Percentiles rank a stretch among this genome's conserved stretches.
These are phyloP conservation scores for Coturnix japonica DNA, from an alignment of 2,113 vertebrate genomes.

Conservation along the genomic window DNA sequence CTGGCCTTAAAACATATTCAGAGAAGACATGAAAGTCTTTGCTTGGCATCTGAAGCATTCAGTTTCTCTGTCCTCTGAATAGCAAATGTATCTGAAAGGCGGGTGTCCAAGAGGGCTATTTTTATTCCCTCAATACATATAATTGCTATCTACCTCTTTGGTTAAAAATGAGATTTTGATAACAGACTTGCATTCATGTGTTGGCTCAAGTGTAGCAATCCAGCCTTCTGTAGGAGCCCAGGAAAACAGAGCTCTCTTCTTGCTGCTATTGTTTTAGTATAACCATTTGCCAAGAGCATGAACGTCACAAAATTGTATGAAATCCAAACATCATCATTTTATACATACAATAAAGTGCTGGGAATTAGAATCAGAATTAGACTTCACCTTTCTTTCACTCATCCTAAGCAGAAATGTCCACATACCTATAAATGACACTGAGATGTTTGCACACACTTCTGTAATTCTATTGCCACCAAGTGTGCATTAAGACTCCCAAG, in stretches of 20 bases:
- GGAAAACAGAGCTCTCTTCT: background rate
- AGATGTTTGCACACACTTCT: background rate
- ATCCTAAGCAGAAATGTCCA: background rate
- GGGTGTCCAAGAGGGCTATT: conserved; percentile 31
- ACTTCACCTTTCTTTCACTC: background rate
- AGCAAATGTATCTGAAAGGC: conserved; percentile 32
- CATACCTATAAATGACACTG: background rate
- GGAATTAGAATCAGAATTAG: background rate
- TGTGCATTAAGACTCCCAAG: background rate
- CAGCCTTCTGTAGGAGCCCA: background rate
- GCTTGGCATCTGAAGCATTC: background rate
- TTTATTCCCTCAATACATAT: background rate
- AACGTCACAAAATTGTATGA: background rate
- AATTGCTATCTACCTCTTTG: conserved; percentile 18
- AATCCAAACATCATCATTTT: background rate
- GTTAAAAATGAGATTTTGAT: conserved; percentile 5
- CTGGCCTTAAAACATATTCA: conserved; percentile 8
- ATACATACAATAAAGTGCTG: background rate
- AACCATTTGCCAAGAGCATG: background rate
- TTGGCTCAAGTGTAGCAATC: conserved; percentile 4
- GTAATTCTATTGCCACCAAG: background rate
- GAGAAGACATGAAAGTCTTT: background rate
- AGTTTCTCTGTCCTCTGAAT: background rate
- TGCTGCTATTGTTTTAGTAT: background rate
- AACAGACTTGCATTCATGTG: background rate